These are phyloP conservation scores for Caretta caretta DNA, from an alignment of 2,113 vertebrate species.

Conservation along the genomic window DNA sequence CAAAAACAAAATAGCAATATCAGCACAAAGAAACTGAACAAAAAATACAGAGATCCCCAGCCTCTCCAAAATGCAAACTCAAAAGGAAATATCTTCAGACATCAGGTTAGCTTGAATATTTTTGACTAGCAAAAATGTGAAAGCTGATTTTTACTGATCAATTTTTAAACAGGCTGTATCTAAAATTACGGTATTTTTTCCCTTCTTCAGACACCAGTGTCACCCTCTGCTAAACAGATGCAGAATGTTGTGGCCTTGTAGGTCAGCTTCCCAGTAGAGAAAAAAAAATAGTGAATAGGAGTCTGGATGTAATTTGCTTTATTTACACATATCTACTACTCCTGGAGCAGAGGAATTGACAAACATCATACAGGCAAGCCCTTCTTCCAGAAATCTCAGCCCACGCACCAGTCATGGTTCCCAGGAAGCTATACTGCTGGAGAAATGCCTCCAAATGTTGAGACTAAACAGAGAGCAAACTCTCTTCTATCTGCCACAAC, in stretches of 20 bases:
- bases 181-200: background rate
- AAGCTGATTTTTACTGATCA: background rate
- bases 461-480: background rate
- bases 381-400: background rate
- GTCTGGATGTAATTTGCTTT: background rate
- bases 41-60: background rate
- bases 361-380: background rate
- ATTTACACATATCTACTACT: background rate
- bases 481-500: background rate
- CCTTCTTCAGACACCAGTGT: background rate
- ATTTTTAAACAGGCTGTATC: background rate
- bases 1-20: background rate
- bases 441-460: background rate
- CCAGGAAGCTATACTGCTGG: background rate
- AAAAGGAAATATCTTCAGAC: background rate
- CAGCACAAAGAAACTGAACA: background rate
- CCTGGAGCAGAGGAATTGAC: rapidly evolving
- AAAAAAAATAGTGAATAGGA: background rate
- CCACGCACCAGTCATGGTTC: background rate
- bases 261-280: background rate
- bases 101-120: background rate
- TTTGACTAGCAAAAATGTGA: background rate
- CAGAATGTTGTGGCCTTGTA: background rate
- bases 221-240: background rate
- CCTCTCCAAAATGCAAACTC: background rate